These are phyloP conservation scores for Conistra vaccinii DNA, from an alignment of 2,888 invertebrate species.

Conservation along the genomic window DNA sequence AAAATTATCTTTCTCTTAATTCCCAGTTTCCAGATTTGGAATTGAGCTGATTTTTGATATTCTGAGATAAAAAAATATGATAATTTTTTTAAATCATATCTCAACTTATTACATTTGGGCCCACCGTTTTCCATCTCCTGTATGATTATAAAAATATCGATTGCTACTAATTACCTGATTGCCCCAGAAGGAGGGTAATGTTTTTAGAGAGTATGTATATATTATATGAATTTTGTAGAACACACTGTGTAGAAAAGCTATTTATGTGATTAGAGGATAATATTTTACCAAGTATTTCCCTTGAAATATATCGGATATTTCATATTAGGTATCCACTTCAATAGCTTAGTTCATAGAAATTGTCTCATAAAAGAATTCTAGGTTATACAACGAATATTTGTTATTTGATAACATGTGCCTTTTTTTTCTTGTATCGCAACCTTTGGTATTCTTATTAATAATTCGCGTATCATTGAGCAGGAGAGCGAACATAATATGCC, in stretches of 20 bases:
- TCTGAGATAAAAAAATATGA: no score
- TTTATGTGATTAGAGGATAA: not conserved
- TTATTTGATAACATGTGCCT: not conserved
- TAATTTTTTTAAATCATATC: no score
- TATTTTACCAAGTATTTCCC: not conserved
- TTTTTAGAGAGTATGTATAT: no score
- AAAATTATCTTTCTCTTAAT: no score
- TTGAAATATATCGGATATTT: not conserved
- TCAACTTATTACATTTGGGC: no score
- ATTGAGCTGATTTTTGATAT: no score
- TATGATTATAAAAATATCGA: not conserved
- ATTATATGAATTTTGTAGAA: no score
- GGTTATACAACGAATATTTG: not conserved
- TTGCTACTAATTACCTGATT: no score
- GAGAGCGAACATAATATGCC: not conserved
- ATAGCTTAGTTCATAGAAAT: slow-evolving; percentile 2
- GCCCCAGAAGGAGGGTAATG: no score
- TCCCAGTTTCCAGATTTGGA: no score
- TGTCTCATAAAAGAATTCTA: not conserved
- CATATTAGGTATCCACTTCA: no score
- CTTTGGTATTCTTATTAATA: not conserved
- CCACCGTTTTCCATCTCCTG: no score
- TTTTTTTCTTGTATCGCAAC: not conserved
- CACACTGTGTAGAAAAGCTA: not conserved
- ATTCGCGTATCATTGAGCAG: not conserved